Conservation (phyloP, 35 echinoderm and acorn worm genomes). For the Ptychodera flava region DNA sequence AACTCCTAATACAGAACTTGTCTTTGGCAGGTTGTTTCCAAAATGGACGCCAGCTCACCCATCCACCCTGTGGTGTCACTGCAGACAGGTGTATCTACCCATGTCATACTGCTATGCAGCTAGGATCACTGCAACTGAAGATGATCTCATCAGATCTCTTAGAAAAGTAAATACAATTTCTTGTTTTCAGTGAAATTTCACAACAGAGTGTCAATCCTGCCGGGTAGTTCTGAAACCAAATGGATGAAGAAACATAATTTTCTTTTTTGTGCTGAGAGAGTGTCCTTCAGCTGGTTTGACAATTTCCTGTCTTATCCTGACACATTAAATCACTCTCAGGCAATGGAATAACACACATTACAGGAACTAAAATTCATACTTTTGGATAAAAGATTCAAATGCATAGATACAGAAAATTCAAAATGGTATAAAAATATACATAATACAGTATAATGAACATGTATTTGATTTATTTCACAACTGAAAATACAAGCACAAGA, state of each 20-base stretch:
- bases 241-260: neutral
- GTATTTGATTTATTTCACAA: neutral
- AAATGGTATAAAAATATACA: no score
- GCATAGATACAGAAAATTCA: no score
- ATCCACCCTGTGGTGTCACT: constrained; percentile 78
- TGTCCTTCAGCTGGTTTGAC: no score
- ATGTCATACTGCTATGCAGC: constrained; percentile 77
- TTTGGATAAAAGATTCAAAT: no score
- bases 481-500: no score
- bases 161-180: constrained; percentile 65
- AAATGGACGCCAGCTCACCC: constrained; percentile 65
- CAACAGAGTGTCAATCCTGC: no score
- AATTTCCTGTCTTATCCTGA: no score
- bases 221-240: neutral
- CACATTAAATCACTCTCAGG: no score
- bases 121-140: constrained; percentile 51
- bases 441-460: neutral
- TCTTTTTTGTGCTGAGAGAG: neutral
- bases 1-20: no score
- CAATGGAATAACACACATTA: no score
- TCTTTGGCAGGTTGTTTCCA: constrained; percentile 86
- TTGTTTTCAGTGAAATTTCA: no score
- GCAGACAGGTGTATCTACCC: constrained; percentile 67
- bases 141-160: constrained; percentile 59
- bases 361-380: no score